phyloP scores from a whole-genome alignment of 2,888 invertebrate species.

The Lathronympha strigana region DNA sequence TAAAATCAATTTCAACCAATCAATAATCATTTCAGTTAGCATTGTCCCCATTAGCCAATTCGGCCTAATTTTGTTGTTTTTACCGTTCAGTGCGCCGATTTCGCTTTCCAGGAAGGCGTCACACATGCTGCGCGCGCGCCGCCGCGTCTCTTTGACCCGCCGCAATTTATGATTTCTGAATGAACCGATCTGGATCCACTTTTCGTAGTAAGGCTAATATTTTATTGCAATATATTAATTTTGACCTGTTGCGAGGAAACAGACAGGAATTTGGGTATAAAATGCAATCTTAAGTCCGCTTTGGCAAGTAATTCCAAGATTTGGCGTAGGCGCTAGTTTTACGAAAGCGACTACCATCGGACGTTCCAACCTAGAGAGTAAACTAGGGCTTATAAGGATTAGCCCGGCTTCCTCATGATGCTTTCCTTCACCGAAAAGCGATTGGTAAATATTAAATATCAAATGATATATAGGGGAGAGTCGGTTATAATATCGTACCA shows the following conservation, averaged over 20 bases:
- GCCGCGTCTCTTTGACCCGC: conserved; percentile 57
- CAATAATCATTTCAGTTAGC: neutral
- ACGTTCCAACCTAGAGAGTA: too few relatives aligned
- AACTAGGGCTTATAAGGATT: too few relatives aligned
- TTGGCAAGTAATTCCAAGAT: too few relatives aligned
- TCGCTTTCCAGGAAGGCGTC: conserved; percentile 67
- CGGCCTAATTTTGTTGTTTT: conserved; percentile 19
- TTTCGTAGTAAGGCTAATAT: conserved; percentile 6
- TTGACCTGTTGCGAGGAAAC: neutral
- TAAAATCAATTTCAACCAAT: neutral
- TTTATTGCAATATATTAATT: neutral
- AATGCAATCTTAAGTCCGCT: too few relatives aligned
- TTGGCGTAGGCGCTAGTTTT: too few relatives aligned
- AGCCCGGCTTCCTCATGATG: too few relatives aligned
- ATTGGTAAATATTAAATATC: too few relatives aligned
- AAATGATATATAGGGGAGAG: too few relatives aligned
- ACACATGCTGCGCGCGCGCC: conserved; percentile 56
- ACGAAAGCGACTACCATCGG: too few relatives aligned
- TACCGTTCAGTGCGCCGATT: conserved; percentile 43
- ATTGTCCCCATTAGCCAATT: neutral
- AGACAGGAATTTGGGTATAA: neutral
- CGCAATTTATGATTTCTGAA: conserved; percentile 70
- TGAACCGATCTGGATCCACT: conserved; percentile 61
- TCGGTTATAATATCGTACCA: too few relatives aligned
- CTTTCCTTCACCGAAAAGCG: too few relatives aligned